Conservation (phyloP, 1,140 invertebrate genomes). For the Drosophila ananassae region DNA sequence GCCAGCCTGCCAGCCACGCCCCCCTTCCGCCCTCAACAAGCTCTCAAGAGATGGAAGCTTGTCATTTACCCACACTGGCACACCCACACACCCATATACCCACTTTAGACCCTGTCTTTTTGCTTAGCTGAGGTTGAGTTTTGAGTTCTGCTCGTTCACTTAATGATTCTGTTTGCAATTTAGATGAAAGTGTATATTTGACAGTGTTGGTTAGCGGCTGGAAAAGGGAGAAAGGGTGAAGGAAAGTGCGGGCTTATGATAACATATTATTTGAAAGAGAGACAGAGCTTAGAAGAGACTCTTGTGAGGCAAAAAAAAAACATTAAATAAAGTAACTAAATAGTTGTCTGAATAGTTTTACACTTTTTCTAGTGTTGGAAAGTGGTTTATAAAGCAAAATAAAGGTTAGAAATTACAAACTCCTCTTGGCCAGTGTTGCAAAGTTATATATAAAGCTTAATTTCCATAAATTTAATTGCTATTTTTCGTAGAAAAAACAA, state of each 20-base stretch:
- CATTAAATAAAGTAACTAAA: no score
- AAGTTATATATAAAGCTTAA: background rate
- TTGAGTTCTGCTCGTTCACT: conserved; percentile 34
- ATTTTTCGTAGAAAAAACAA: background rate
- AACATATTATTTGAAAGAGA: background rate
- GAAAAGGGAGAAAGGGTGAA: background rate
- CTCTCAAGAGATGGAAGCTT: conserved; percentile 38
- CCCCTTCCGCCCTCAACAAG: conserved; percentile 7
- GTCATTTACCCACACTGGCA: conserved; percentile 28
- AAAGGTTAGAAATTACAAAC: no score
- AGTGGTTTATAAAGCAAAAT: background rate
- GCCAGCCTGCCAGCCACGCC: background rate
- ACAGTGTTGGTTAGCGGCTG: conserved; percentile 19
- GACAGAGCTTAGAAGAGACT: no score
- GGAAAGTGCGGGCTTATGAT: background rate
- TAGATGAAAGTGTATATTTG: conserved; percentile 2
- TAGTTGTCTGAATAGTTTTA: no score
- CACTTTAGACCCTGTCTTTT: conserved; percentile 3
- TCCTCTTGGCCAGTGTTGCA: background rate
- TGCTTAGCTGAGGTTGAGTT: conserved; percentile 21
- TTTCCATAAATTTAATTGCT: no score
- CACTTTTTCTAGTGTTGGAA: background rate
- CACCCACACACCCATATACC: background rate
- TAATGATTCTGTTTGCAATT: conserved; percentile 42
- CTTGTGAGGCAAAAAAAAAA: no score